Evolutionary conservation across 53 echinoderm and acorn worm genomes (phyloP).

Genomic region (Zoroaster sp.): DNA sequence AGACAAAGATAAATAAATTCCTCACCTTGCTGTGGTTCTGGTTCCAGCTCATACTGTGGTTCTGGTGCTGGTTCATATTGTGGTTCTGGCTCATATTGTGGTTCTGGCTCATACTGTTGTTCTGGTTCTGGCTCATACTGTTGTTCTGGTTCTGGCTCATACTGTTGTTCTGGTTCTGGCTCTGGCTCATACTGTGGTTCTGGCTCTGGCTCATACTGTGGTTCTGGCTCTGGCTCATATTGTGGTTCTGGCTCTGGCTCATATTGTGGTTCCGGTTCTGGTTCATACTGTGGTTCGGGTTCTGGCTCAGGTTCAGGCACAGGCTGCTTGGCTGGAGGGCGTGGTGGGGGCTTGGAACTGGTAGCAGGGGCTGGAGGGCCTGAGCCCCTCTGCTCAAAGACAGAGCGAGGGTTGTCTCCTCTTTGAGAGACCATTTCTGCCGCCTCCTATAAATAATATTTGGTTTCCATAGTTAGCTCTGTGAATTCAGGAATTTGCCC

Average conservation of each 20-base stretch:
- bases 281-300: conserved; percentile 47
- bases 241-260: conserved; percentile 55
- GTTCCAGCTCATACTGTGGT: neutral
- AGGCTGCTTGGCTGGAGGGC: conserved; percentile 14
- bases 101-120: conserved; percentile 19
- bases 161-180: conserved; percentile 3
- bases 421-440: conserved; percentile 70
- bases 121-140: conserved; percentile 46
- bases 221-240: conserved; percentile 61
- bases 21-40: neutral
- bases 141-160: conserved; percentile 9
- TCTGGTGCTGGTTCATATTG: neutral
- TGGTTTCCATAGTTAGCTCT: too few relatives aligned
- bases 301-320: conserved; percentile 63
- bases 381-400: conserved; percentile 55
- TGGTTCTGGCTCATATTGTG: conserved; percentile 40
- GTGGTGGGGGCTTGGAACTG: conserved; percentile 24
- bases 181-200: conserved; percentile 16
- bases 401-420: conserved; percentile 39
- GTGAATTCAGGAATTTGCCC: neutral
- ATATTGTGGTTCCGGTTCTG: conserved; percentile 30
- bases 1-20: neutral
- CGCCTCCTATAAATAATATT: conserved; percentile 61
- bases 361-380: conserved; percentile 21
- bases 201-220: conserved; percentile 43